Base-by-base conservation (phyloP, 2,888 invertebrate species). In the Amiota communis region DNA sequence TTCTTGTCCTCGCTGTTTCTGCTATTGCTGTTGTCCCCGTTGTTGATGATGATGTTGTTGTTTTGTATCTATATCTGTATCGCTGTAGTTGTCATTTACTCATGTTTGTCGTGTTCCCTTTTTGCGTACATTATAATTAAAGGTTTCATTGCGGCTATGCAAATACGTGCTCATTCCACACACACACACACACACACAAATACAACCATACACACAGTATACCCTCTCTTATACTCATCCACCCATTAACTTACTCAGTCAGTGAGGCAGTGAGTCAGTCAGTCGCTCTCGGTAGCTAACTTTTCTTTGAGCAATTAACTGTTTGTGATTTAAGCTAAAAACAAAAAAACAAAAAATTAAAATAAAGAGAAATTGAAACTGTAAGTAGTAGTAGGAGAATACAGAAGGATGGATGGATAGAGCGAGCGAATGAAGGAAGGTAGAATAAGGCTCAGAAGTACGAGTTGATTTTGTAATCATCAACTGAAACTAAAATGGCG, bases 41-140 rank as follows among this genome's bases (percentile, higher is more conserved):
- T 36, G 36, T 36, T 36, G 36, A 6, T 36, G 36, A 36, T 36
- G 36, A 36, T 36, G 6, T 36, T 3, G 10, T 61, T 10, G 15
- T 8, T 61, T 12, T 63, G 36, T 36, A 46, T 63, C 23, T 63
- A 57, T 57, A 57, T 36, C 13, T 65, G 65, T 49, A 12, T 49
- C 46, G n/a, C 63, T 64, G 6, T 64, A 13, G 10, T 15, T 59
- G 9, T 59, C 20, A 23, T 20, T 20, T 20, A 12, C 36, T 36
- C 36, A 36, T 17, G 20, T 48, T 46, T 65, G 15, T 49, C 15
- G 48, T 47, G 20, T 49, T 48, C 80, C 78, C 81, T 81, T 81
- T 74, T 74, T 81, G 81, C 78, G 80, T 77, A 82, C 79, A 82
- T 83, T 83, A 81, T 78, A 83, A 83, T 83, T 82, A 80, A 82